Base-by-base conservation (phyloP, 1,140 invertebrate species). In the Myzus persicae region DNA sequence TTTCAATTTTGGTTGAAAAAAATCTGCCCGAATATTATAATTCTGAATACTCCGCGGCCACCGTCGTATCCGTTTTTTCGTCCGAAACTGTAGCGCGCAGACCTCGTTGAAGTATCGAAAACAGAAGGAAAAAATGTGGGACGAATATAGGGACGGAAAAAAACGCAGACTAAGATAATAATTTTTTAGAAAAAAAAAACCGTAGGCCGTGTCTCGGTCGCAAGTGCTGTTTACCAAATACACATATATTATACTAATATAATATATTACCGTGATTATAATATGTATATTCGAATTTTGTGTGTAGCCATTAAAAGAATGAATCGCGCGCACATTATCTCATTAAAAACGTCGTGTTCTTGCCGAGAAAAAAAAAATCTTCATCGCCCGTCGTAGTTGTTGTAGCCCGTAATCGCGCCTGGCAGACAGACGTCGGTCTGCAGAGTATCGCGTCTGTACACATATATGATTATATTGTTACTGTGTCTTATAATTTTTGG, bases 381-480 rank as follows among this genome's bases (percentile, higher is more conserved):
- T n/a, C 59, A n/a, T n/a, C 59, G 31, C n/a, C 59, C 11, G 59
- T 67, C 59, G 59, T 51, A 5, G 48, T 44, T 67, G 4, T 67
- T n/a, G 5, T 31, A n/a, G 31, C 20, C 31, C 31, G 31, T 0
- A 67, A 67, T 67, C 59, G 24, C 81, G 81, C 38, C 81, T 84
- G 81, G 81, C 36, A 84, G 36, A 84, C 81, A 84, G 81, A 84
- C 81, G 59, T 31, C 59, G 59, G 54, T n/a, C 59, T 67, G 59
- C n/a, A n/a, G 59, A n/a, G 59, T 67, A 67, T 67, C 59, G 14
- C 31, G 11, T 18, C 2, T 11, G 4, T 67, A 67, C 3, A 18
- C n/a, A 51, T 67, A 24, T n/a, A n/a, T 4, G n/a, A n/a, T 67
- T 31, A 5, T 59, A 59, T 54, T 26, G 9, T 67, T 67, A 67